These are phyloP conservation scores for Pomatorhinus ruficollis DNA, from an alignment of 2,113 vertebrate genomes.

Conservation along the genomic window DNA sequence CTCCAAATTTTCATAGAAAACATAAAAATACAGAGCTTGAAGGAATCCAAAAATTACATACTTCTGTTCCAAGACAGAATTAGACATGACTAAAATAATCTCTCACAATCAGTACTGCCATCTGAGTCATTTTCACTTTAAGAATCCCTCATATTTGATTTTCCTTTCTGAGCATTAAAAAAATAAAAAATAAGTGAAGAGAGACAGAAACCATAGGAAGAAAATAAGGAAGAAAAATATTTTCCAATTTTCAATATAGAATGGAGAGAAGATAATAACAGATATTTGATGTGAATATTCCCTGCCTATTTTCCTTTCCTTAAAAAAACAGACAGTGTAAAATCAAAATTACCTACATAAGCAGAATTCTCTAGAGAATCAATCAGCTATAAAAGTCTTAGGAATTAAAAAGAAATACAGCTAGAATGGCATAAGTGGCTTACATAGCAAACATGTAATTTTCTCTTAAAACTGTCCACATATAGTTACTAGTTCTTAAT, in stretches of 20 bases:
- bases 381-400: not conserved
- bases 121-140: slow-evolving; percentile 18
- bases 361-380: not conserved
- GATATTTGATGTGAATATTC: not conserved
- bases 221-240: not conserved
- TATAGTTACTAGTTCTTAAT: not conserved
- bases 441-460: not conserved
- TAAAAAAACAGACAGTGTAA: not conserved
- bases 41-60: not conserved
- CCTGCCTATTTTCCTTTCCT: not conserved
- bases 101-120: not conserved
- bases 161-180: not conserved
- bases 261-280: not conserved
- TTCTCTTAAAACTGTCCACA: not conserved
- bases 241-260: not conserved
- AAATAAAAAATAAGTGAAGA: not conserved
- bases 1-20: not conserved
- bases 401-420: not conserved
- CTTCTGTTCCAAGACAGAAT: not conserved
- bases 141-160: not conserved
- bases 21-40: not conserved
- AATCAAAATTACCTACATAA: not conserved
- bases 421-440: not conserved
- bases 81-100: not conserved
- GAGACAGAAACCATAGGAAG: not conserved